Percentiles rank a stretch among this genome's conserved stretches.
Evolutionary conservation across 2,888 invertebrate genomes (phyloP).

Genomic region (Scaptomyza parva): DNA sequence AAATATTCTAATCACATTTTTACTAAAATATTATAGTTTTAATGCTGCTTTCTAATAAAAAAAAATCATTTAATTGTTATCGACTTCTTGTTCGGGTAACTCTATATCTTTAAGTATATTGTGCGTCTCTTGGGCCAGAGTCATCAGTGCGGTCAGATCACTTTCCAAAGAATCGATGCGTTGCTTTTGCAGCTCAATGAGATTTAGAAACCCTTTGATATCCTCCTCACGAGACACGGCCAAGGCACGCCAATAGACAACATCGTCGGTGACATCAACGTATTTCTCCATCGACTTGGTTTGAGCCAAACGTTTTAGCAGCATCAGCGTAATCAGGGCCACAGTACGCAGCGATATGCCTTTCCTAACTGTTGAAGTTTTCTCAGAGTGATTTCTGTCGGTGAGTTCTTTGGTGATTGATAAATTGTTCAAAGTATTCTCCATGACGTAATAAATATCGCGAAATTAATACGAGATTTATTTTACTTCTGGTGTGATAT

Average conservation of each 20-base stretch:
- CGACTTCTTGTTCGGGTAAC: neutral
- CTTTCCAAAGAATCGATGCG: slow-evolving; percentile 44
- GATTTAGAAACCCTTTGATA: slow-evolving; percentile 18
- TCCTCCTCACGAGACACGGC: slow-evolving; percentile 40
- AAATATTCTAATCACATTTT: too few species aligned
- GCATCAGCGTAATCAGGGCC: slow-evolving; percentile 37
- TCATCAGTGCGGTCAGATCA: slow-evolving; percentile 40
- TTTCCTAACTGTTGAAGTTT: too few species aligned
- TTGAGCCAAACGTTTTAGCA: slow-evolving; percentile 21
- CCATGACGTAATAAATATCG: slow-evolving; percentile 11
- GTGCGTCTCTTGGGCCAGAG: slow-evolving; percentile 45
- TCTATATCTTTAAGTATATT: slow-evolving; percentile 26
- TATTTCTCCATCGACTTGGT: neutral
- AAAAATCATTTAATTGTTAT: neutral
- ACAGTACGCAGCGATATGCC: slow-evolving; percentile 24
- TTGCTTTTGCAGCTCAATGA: slow-evolving; percentile 42
- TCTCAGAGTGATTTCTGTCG: too few species aligned
- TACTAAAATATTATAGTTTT: too few species aligned
- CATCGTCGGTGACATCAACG: slow-evolving; percentile 32
- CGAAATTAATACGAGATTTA: slow-evolving; percentile 22
- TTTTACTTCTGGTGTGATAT: neutral
- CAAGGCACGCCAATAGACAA: slow-evolving; percentile 44
- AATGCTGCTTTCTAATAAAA: too few species aligned
- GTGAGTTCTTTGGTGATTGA: slow-evolving; percentile 3
- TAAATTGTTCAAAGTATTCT: neutral